Base-by-base conservation (phyloP, 2,888 invertebrate species). In the Luperina nickerlii region DNA sequence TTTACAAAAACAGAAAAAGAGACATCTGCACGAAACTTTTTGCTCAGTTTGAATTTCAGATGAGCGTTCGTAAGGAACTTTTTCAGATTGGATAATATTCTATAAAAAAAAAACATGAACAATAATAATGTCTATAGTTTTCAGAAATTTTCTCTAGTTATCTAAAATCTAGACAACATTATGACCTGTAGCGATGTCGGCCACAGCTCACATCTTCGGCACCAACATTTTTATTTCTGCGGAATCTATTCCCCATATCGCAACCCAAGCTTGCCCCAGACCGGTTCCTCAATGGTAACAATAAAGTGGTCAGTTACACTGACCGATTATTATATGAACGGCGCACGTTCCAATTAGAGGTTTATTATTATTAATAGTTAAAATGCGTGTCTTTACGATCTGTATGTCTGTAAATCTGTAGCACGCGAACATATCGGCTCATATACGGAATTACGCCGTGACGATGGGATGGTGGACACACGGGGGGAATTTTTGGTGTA, bases 321-420 rank as follows among this genome's bases (percentile, higher is more conserved):
- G 82, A 82, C 85, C 86, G 89, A 87, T 90, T 90, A 89, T 89
- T 89, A 89, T 89, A 90, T 91, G 82, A 94, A 92, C 93, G 91
- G 94, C 93, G 93, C 95, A 93, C 94, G 95, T 93, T 94, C 96
- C 96, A 96, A 96, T 96, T 96, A 96, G 91, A 87, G 88, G 91
- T 92, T 95, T 95, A 95, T 95, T 95, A 95, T 95, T 94, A 94
- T 94, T 94, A 94, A 95, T 95, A 95, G 93, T 93, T 94, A 94
- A 95, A 92, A 94, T 90, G 94, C 96, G 95, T 95, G 94, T 93
- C 94, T 94, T 92, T 94, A 93, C 90, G 93, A 94, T 88, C 93
- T 91, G 94, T 94, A 93, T 91, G 94, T 93, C 93, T 93, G 93
- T 90, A 89, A 84, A 87, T 88, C 86, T 90, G 89, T 90, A 90